These are phyloP conservation scores for Prosopocoilus inquinatus DNA, from an alignment of 2,888 invertebrate species.

Conservation along the genomic window DNA sequence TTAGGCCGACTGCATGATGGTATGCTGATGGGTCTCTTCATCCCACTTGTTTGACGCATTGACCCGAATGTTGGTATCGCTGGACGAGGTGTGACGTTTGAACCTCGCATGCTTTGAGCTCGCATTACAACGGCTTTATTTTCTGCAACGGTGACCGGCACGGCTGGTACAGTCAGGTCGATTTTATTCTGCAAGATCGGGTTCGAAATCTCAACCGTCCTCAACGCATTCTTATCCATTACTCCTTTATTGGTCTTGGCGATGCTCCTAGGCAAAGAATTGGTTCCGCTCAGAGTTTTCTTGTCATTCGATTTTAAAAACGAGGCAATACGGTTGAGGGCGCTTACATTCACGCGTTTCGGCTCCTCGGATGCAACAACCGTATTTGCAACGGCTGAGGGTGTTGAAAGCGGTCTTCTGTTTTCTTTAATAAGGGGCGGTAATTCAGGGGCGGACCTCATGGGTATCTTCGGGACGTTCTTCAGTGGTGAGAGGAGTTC, in stretches of 20 bases:
- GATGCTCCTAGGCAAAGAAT: slow-evolving; percentile 58
- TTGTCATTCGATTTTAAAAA: slow-evolving; percentile 65
- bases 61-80: slow-evolving; percentile 77
- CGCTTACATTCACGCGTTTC: slow-evolving; percentile 53
- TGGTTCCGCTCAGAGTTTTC: slow-evolving; percentile 51
- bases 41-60: slow-evolving; percentile 69
- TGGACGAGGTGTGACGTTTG: slow-evolving; percentile 54
- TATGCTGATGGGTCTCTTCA: slow-evolving; percentile 73
- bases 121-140: slow-evolving; percentile 66
- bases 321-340: slow-evolving; percentile 71
- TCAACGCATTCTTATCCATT: slow-evolving; percentile 70
- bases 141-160: slow-evolving; percentile 61
- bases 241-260: slow-evolving; percentile 63
- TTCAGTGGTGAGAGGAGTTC: slow-evolving; percentile 66
- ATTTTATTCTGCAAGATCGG: slow-evolving; percentile 75
- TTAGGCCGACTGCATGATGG: slow-evolving; percentile 67
- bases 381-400: slow-evolving; percentile 47
- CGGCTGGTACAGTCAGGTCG: slow-evolving; percentile 58
- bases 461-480: slow-evolving; percentile 59
- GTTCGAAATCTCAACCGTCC: slow-evolving; percentile 78
- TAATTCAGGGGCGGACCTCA: slow-evolving; percentile 61
- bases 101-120: slow-evolving; percentile 79
- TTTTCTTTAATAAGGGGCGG: slow-evolving; percentile 38
- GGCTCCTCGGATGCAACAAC: slow-evolving; percentile 45
- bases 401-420: slow-evolving; percentile 55